These are phyloP conservation scores for Stenodera caucasica DNA, from an alignment of 2,888 invertebrate genomes.

Conservation along the genomic window DNA sequence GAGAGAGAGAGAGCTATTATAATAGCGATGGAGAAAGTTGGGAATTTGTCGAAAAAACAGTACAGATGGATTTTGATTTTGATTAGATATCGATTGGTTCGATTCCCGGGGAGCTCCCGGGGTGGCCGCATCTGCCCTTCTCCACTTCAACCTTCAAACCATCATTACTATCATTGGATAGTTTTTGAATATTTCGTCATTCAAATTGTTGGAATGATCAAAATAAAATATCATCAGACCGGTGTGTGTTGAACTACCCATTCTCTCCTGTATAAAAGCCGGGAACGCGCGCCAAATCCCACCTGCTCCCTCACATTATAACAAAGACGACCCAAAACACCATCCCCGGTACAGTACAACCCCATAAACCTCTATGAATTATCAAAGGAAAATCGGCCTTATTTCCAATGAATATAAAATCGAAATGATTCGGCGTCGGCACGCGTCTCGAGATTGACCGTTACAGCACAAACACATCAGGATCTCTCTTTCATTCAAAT, in stretches of 20 bases:
- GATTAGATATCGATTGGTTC: conserved; percentile 8
- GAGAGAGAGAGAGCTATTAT: background rate
- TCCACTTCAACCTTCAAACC: background rate
- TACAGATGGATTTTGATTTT: conserved; percentile 1
- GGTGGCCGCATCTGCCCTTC: conserved; percentile 1
- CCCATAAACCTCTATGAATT: conserved; percentile 39
- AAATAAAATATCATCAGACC: conserved; percentile 2
- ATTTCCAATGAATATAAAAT: conserved; percentile 3
- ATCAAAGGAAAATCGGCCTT: conserved; percentile 35
- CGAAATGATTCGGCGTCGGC: conserved; percentile 36
- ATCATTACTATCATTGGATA: background rate
- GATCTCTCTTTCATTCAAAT: conserved; percentile 4
- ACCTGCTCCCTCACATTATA: conserved; percentile 39
- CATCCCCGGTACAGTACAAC: conserved; percentile 35
- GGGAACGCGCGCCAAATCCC: conserved; percentile 42
- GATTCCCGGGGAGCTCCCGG: background rate
- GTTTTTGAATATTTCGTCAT: background rate
- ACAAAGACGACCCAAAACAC: conserved; percentile 28
- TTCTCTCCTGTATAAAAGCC: conserved; percentile 29
- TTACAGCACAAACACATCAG: conserved; percentile 35
- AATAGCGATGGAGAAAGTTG: background rate
- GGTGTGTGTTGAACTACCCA: background rate
- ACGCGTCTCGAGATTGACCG: conserved; percentile 51
- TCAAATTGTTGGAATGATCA: background rate
- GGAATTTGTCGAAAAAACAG: background rate